Evolutionary conservation across 2,888 invertebrate species (phyloP).

Genomic region (Ommatoiulus sabulosus): DNA sequence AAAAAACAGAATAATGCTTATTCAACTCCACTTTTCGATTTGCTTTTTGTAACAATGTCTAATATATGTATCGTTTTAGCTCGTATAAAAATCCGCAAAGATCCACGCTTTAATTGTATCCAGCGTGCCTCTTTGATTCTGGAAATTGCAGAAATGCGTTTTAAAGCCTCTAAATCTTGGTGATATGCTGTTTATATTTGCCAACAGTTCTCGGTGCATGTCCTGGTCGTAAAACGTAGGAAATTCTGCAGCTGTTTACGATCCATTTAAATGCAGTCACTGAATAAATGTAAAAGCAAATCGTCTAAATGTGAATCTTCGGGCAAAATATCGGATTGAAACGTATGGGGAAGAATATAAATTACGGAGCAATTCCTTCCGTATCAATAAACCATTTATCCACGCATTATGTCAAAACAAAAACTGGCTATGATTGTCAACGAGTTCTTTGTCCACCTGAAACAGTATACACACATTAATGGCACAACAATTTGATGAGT

Average conservation of each 20-base stretch:
- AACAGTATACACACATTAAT: background rate
- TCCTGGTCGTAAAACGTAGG: background rate
- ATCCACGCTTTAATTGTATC: background rate
- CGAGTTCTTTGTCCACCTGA: background rate
- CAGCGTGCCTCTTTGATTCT: background rate
- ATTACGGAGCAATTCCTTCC: background rate
- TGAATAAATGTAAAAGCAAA: background rate
- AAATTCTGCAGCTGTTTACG: background rate
- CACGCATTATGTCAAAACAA: background rate
- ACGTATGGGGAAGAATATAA: background rate
- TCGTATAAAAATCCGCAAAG: background rate
- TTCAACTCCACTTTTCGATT: background rate
- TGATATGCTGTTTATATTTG: background rate
- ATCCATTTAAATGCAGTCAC: background rate
- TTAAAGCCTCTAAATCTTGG: background rate
- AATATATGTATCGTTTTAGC: background rate
- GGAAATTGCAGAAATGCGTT: background rate
- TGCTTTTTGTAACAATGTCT: background rate
- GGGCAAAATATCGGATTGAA: background rate
- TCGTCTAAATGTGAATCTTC: background rate
- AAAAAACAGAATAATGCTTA: background rate
- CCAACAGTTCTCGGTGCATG: background rate
- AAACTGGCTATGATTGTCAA: background rate
- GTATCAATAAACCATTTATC: constrained; percentile 19
- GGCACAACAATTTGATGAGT: constrained; percentile 1